phyloP scores from a whole-genome alignment of 2,888 invertebrate genomes.

The Rhopalosiphum nymphaeae region DNA sequence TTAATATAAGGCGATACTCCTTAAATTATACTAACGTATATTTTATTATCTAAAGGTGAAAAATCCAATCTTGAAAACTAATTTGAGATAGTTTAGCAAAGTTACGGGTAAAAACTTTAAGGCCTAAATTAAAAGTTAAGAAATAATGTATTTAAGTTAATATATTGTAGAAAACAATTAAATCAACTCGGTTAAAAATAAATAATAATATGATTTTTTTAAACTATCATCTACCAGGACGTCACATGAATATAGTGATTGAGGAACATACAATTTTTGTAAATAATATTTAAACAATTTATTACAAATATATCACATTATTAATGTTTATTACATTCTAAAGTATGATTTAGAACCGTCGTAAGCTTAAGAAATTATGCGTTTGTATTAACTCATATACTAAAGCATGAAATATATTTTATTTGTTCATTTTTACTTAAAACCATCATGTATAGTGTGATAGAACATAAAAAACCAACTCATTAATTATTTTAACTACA shows the following conservation, averaged over 20 bases:
- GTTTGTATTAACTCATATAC: neutral
- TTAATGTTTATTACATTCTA: neutral
- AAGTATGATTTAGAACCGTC: neutral
- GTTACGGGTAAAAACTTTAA: neutral
- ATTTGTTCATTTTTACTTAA: neutral
- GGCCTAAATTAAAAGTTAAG: neutral
- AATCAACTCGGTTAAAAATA: neutral
- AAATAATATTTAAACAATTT: neutral
- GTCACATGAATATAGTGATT: neutral
- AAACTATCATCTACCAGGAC: neutral
- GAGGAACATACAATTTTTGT: neutral
- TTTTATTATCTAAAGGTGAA: neutral
- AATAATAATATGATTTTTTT: neutral
- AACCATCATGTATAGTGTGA: neutral
- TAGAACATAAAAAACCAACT: neutral
- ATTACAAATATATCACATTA: neutral
- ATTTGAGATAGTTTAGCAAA: neutral
- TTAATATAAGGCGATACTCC: neutral
- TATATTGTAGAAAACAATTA: neutral
- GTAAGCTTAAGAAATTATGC: neutral
- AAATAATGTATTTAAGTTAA: neutral
- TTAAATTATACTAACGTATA: neutral
- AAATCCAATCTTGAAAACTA: neutral
- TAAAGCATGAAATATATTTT: neutral
- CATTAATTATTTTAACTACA: neutral